Evolutionary conservation across 2,888 invertebrate species (phyloP).

Genomic region (Dicranocentrus wangi): DNA sequence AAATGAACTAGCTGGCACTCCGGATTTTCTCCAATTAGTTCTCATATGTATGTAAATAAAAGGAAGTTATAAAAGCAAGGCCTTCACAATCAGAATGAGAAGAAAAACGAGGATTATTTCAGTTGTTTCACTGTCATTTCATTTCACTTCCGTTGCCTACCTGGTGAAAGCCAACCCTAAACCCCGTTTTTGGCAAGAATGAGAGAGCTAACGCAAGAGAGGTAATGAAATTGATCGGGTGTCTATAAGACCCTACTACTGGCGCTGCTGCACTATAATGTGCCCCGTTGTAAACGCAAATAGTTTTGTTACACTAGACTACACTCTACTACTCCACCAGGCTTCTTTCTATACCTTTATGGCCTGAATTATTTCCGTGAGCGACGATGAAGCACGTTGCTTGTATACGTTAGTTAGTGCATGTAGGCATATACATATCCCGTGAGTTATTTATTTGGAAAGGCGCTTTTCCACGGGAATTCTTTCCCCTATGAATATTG

Average conservation of each 20-base stretch:
- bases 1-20: too few species aligned
- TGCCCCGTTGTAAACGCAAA: too few species aligned
- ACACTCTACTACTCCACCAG: too few species aligned
- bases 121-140: slow-evolving; percentile 15
- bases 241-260: too few species aligned
- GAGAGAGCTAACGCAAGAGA: too few species aligned
- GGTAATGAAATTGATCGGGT: too few species aligned
- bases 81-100: slow-evolving; percentile 15
- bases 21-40: slow-evolving; percentile 36
- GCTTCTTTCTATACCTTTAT: background rate
- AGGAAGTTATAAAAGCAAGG: slow-evolving; percentile 8
- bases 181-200: too few species aligned
- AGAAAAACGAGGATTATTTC: slow-evolving; percentile 20
- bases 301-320: too few species aligned
- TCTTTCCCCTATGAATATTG: background rate
- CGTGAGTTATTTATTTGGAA: background rate
- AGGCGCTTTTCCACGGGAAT: background rate
- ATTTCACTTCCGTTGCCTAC: background rate
- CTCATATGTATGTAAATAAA: slow-evolving; percentile 26
- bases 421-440: too few species aligned
- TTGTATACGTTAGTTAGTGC: too few species aligned
- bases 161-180: slow-evolving; percentile 1
- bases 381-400: background rate
- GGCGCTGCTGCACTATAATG: too few species aligned
- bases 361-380: background rate